phyloP scores from a whole-genome alignment of 2,888 invertebrate genomes.

The Machimus rusticus region DNA sequence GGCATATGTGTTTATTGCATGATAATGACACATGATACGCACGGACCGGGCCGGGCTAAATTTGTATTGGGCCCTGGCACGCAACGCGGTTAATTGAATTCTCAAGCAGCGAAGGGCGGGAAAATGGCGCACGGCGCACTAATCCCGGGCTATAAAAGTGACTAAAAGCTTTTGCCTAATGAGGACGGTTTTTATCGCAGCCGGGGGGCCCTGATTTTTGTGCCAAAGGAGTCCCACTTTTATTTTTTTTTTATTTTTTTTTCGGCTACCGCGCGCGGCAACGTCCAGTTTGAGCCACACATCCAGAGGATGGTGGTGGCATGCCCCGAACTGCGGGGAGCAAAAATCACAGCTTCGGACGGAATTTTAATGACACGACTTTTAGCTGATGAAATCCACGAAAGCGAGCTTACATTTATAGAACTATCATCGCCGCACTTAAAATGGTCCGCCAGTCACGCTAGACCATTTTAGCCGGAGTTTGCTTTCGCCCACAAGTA shows the following conservation, averaged over 20 bases:
- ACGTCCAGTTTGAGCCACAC: neutral
- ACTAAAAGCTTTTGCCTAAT: constrained; percentile 35
- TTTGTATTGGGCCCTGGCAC: constrained; percentile 10
- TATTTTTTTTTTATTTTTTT: too few species aligned
- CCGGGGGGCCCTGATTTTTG: neutral
- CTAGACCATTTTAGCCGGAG: neutral
- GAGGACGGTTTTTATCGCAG: constrained; percentile 18
- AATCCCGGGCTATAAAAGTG: constrained; percentile 22
- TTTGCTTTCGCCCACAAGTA: neutral
- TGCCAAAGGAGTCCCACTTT: neutral
- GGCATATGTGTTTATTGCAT: constrained; percentile 34
- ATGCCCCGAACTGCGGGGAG: neutral
- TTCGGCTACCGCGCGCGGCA: neutral
- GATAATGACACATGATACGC: constrained; percentile 33
- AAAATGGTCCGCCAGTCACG: constrained; percentile 2
- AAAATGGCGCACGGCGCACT: constrained; percentile 7
- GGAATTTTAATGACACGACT: constrained; percentile 14
- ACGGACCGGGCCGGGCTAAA: neutral
- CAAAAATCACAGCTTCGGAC: constrained; percentile 1
- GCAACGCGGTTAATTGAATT: constrained; percentile 31
- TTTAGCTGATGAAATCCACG: constrained; percentile 13
- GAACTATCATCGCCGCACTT: neutral
- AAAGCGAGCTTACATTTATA: neutral
- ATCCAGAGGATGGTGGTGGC: neutral
- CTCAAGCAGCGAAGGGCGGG: neutral